phyloP scores from a whole-genome alignment of 2,888 invertebrate genomes.

The Tyria jacobaeae region DNA sequence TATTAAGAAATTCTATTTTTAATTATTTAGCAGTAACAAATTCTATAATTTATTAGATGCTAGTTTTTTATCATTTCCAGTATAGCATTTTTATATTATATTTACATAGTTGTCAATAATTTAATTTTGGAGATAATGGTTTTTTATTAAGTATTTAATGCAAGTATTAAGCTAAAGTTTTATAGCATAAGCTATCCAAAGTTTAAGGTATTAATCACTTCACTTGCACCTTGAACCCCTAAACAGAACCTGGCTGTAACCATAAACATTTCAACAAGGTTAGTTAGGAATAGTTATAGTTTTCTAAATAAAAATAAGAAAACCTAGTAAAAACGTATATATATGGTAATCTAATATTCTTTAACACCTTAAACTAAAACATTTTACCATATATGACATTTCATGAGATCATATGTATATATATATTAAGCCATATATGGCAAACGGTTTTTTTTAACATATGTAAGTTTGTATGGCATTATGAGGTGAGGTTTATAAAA shows the following conservation, averaged over 20 bases:
- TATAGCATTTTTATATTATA: too few species aligned
- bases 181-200: too few species aligned
- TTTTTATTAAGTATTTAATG: too few species aligned
- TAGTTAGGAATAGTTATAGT: background rate
- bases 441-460: background rate
- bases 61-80: background rate
- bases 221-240: background rate
- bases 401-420: background rate
- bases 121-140: too few species aligned
- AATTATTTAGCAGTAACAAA: slow-evolving; percentile 1
- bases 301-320: background rate
- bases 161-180: too few species aligned
- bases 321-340: background rate
- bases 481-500: too few species aligned
- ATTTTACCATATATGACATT: slow-evolving; percentile 3
- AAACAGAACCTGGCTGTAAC: background rate
- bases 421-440: background rate
- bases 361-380: background rate
- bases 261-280: background rate
- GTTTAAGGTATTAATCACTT: too few species aligned
- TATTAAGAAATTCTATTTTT: background rate
- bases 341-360: background rate
- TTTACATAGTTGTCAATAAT: too few species aligned
- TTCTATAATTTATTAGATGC: background rate
- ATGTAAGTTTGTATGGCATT: background rate